Base-by-base conservation (phyloP, 2,797 vertebrate genomes). In the Antrozous pallidus region DNA sequence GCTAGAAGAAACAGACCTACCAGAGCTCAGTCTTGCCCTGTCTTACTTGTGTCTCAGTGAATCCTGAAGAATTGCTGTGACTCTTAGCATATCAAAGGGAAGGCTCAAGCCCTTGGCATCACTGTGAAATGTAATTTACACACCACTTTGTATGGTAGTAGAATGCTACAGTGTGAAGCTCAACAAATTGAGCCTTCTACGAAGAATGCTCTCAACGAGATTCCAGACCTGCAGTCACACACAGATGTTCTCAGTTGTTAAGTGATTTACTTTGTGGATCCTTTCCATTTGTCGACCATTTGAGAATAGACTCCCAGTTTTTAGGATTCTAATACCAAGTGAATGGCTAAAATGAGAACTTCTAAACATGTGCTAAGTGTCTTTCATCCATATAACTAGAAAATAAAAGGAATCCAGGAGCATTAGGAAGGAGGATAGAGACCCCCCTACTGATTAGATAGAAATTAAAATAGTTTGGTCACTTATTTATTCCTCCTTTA, bases 401-500 rank as follows among this genome's bases (percentile, higher is more conserved):
- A 84, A 95, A 92, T 36, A 86, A 94, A 93, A 80, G 40, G 51
- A 82, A 93, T 73, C 17, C 14, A 28, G 42, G 33, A 77, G 38
- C 61, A 71, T 65, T 63, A 78, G 61, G 70, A 90, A 42, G 61
- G 33, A 73, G 33, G 31, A 26, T 13, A 77, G 69, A 88, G 70
- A 49, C 24, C 31, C 91, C 61, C 28, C 77, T 74, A 58, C 69
- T 80, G 54, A 91, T 89, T 87, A 89, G 54, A 81, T 54, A 93
- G 79, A 95, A 91, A 95, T 94, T 90, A 89, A 75, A 96, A 71
- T 71, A 96, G 78, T 36, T 33, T 95, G 82, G 71, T 94, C 90
- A 95, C 49, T 93, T 95, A 90, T 61, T 96, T 89, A 91, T 90
- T 95, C 74, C 77, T 92, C 92, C 87, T 92, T 61, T 91, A 87